Conservation (phyloP, 2,888 invertebrate species). For the Drosophila atripex region DNA sequence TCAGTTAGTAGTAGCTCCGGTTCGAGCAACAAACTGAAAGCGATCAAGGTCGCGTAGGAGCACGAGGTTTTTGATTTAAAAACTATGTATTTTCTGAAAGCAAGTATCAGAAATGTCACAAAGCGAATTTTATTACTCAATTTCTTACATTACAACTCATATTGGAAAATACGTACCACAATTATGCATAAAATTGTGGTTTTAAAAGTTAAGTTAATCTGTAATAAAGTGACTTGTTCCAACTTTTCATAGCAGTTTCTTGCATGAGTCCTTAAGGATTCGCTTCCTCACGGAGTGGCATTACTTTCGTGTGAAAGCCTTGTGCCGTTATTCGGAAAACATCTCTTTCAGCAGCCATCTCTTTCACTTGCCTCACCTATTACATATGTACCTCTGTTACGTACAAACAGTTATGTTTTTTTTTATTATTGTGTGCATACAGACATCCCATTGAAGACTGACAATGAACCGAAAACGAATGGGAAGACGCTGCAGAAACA, state of each 20-base stretch:
- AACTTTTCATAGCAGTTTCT: no score
- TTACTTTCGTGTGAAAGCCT: slow-evolving; percentile 15
- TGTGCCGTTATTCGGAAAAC: slow-evolving; percentile 8
- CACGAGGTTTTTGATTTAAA: slow-evolving; percentile 5
- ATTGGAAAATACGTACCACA: no score
- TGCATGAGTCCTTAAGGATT: background rate
- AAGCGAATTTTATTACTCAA: no score
- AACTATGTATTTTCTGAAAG: no score
- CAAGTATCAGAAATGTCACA: no score
- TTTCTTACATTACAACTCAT: no score
- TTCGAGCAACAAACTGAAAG: slow-evolving; percentile 47
- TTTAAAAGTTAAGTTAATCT: no score
- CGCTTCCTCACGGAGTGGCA: background rate
- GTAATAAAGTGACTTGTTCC: no score
- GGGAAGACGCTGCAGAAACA: slow-evolving; percentile 22
- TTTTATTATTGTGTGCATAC: slow-evolving; percentile 24
- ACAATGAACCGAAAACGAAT: slow-evolving; percentile 52
- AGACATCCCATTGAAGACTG: slow-evolving; percentile 39
- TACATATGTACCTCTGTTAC: slow-evolving; percentile 19
- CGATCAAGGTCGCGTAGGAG: slow-evolving; percentile 59
- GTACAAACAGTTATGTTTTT: slow-evolving; percentile 15
- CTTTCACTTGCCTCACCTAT: slow-evolving; percentile 34
- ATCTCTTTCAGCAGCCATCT: slow-evolving; percentile 1
- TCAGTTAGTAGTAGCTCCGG: slow-evolving; percentile 40
- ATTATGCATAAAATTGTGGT: no score